Conservation (phyloP, 2,888 invertebrate species). For the Drosophila tripunctata region DNA sequence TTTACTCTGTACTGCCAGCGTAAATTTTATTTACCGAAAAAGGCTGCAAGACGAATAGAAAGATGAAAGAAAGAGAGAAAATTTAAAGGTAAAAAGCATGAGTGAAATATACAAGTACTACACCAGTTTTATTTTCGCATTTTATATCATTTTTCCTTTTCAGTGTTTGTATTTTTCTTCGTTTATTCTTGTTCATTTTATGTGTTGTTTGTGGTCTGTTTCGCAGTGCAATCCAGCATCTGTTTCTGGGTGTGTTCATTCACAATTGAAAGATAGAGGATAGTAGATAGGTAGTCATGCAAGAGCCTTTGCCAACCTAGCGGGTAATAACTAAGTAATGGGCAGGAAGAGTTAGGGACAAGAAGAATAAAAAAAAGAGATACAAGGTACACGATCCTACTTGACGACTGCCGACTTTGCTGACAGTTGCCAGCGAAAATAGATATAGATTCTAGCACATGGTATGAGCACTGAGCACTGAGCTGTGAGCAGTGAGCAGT, state of each 20-base stretch:
- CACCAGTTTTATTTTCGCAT: conserved; percentile 52
- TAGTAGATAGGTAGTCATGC: conserved; percentile 29
- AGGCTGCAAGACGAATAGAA: conserved; percentile 7
- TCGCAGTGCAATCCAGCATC: conserved; percentile 37
- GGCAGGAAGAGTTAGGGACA: not conserved
- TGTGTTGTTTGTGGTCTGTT: conserved; percentile 45
- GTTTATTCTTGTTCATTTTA: conserved; percentile 16
- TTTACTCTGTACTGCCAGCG: conserved; percentile 12
- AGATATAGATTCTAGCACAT: conserved; percentile 17
- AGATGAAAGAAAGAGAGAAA: conserved; percentile 1
- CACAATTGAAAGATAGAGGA: conserved; percentile 43
- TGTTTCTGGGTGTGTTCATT: conserved; percentile 19
- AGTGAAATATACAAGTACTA: conserved; percentile 29
- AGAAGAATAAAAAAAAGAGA: not conserved
- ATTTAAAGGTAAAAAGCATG: not conserved
- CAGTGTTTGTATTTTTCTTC: conserved; percentile 16
- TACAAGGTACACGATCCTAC: conserved; percentile 38
- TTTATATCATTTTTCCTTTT: conserved; percentile 45
- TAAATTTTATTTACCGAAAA: conserved; percentile 29
- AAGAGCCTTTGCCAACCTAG: conserved; percentile 22
- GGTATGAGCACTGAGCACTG: not conserved
- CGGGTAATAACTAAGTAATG: conserved; percentile 28
- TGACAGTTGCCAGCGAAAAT: conserved; percentile 45
- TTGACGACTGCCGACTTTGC: conserved; percentile 18
- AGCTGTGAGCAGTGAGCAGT: not conserved